phyloP scores from a whole-genome alignment of 2,113 vertebrate genomes.

The Phainopepla nitens region DNA sequence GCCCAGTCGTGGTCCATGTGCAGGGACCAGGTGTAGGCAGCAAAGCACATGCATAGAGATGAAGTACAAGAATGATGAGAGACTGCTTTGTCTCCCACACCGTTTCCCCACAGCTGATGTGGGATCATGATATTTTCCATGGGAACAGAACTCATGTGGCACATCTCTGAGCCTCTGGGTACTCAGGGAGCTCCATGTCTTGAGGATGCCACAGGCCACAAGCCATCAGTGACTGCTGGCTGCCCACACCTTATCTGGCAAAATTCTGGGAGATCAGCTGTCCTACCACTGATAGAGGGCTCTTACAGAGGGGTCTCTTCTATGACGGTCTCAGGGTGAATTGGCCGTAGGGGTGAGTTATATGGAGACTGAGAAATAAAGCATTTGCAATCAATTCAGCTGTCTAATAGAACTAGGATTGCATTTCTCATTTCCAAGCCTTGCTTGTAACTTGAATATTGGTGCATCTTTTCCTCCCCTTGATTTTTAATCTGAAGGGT shows the following conservation, averaged over 20 bases:
- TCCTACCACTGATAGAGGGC: rapidly evolving
- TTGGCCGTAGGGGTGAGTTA: background rate
- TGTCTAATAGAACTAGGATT: background rate
- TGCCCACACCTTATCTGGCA: background rate
- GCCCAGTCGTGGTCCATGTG: background rate
- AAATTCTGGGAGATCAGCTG: background rate
- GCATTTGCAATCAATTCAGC: background rate
- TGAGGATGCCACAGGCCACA: rapidly evolving
- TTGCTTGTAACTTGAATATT: background rate
- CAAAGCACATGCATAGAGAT: background rate
- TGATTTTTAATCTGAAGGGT: background rate
- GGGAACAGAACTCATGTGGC: background rate
- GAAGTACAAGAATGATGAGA: background rate
- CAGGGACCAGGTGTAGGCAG: background rate
- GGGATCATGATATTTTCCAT: background rate
- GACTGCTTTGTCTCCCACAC: background rate
- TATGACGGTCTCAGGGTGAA: rapidly evolving
- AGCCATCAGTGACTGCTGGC: background rate
- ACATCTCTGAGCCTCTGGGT: background rate
- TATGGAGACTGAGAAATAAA: background rate
- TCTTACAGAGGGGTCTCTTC: background rate
- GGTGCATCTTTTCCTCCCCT: background rate
- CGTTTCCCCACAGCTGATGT: background rate
- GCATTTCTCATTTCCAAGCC: background rate
- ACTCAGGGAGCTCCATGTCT: rapidly evolving